Base-by-base conservation (phyloP, 2,888 invertebrate genomes). In the Plebejus anna region DNA sequence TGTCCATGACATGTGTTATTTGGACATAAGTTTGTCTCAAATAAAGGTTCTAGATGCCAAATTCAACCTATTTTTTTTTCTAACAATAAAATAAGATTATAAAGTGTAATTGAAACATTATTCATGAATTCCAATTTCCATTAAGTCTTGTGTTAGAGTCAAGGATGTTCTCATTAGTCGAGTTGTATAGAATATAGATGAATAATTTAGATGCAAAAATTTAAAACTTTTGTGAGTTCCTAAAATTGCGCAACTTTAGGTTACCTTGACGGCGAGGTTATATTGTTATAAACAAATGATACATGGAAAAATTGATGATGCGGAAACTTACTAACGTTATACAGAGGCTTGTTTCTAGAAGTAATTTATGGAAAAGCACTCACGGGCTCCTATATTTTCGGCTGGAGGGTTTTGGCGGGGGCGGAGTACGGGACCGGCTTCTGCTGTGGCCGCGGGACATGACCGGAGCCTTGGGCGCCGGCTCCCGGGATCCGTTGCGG, bases 351-450 rank as follows among this genome's bases (percentile, higher is more conserved):
- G 51, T 11, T 55, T 22, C 1, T 13, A 22, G 51, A 55, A 76
- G 77, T 76, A 38, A 75, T 76, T 76, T 76, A 76, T 13, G 59
- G 13, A 51, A 76, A 75, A 71, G 66, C 80, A 90, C 93, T 90
- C 84, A 94, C 94, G 93, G 93, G 89, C 91, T 92, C 80, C 92
- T 89, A 82, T 94, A 94, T 86, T 94, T 94, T 82, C 93, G 89
- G 84, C 85, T 88, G 6, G 91, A 82, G 51, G 90, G 82, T 89
- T 94, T 92, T 84, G 93, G 94, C 88, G 93, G 92, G 84, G 94
- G 93, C 85, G 93, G 93, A 85, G 94, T 93, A 82, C 93, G 85
- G 66, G 94, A 94, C 90, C 94, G 94, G 92, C 93, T 94, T 83
- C 94, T 86, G 84, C 91, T 94, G 80, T 92, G 91, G 38, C 91